Evolutionary conservation across 2,888 invertebrate genomes (phyloP), one percentile per base, ranked within the genome.

Genomic region (Caenorhabditis wallacei): DNA sequence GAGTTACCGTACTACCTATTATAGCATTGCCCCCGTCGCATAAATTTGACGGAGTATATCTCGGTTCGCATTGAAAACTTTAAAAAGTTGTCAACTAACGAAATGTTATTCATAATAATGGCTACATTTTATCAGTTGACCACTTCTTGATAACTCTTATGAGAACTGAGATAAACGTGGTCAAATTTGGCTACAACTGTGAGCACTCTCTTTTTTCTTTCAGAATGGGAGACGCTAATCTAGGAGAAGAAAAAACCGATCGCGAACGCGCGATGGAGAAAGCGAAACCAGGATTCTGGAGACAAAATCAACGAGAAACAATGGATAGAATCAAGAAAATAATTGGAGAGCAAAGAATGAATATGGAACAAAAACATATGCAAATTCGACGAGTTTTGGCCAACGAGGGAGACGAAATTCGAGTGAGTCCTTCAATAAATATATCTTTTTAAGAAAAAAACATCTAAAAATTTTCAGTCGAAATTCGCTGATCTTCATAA

Each of bases 401-500:
- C 10, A 48, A 48, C 37, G 80, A 70, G 22, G 53, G 64, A 10
- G 70, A 37, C 8, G 75, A 69, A 35, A 69, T 81, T 11, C 54
- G 71, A 46, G 81, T 75, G 35, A 75, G 64, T 18, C 26, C 22
- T 2, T 16, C 5, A 18, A 10, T 22, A 30, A 57, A 30, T 5
- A 30, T 40, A n/a, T n/a, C n/a, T n/a, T n/a, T n/a, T n/a, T n/a
- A n/a, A n/a, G n/a, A n/a, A n/a, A n/a, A n/a, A n/a, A n/a, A n/a
- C n/a, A n/a, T n/a, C n/a, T n/a, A n/a, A n/a, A n/a, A n/a, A n/a
- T n/a, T 71, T 82, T 26, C 68, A 82, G 82, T 76, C 76, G 16
- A 82, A 82, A 37, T 82, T 82, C 56, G 82, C 82, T 20, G 82
- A 76, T 63, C 64, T 82, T 18, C 82, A 82, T 63, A 76, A 78